These are phyloP conservation scores for Phylloscopus trochiloides DNA, from an alignment of 2,113 vertebrate species.

Conservation along the genomic window DNA sequence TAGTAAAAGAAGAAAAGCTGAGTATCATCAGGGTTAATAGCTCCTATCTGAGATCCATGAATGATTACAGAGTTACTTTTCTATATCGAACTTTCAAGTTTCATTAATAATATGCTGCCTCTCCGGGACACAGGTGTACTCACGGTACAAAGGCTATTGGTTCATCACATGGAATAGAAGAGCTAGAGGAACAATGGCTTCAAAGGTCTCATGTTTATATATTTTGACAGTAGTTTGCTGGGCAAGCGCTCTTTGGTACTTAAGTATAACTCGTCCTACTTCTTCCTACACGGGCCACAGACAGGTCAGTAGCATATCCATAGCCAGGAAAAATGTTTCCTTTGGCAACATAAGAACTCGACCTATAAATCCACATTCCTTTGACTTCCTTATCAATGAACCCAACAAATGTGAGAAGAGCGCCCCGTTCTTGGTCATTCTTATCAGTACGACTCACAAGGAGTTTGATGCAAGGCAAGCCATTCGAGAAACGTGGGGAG, in stretches of 20 bases:
- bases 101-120: conserved; percentile 81
- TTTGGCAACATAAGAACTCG: conserved; percentile 96
- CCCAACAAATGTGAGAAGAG: conserved; percentile 90
- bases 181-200: conserved; percentile 91
- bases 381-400: conserved; percentile 94
- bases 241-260: conserved; percentile 96
- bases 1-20: conserved; percentile 47
- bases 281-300: conserved; percentile 87
- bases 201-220: conserved; percentile 96
- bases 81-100: conserved; percentile 59
- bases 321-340: conserved; percentile 84
- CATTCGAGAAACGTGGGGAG: conserved; percentile 97
- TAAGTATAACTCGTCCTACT: conserved; percentile 90
- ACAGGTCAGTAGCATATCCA: conserved; percentile 79
- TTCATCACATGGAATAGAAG: conserved; percentile 74
- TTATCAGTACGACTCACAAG: conserved; percentile 97
- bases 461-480: conserved; percentile 97
- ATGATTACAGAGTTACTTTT: conserved; percentile 4
- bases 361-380: conserved; percentile 92
- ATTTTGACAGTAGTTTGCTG: conserved; percentile 96
- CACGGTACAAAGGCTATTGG: conserved; percentile 72
- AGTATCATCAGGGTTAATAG: conserved; percentile 23
- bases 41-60: conserved; percentile 24
- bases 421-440: conserved; percentile 91
- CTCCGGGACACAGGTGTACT: conserved; percentile 61